These are phyloP conservation scores for Xenopus tropicalis DNA, from an alignment of 2,113 vertebrate genomes.

Conservation along the genomic window DNA sequence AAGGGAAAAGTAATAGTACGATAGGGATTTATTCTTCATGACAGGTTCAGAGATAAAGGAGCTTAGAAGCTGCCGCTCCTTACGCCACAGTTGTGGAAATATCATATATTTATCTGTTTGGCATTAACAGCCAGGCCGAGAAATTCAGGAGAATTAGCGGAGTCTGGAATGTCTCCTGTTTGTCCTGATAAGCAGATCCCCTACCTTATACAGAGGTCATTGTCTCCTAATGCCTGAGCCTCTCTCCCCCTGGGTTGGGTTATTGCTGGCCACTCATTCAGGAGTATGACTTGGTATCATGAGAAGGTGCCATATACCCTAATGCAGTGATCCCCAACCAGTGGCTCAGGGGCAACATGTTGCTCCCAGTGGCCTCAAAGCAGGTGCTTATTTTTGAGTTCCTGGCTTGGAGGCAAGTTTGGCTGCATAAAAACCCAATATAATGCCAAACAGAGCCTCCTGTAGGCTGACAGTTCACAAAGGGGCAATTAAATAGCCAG, in stretches of 20 bases:
- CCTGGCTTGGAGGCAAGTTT: too few species aligned
- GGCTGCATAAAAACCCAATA: too few species aligned
- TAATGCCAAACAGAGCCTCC: too few species aligned
- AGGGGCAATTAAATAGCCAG: too few species aligned
- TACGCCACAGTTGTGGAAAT: constrained; percentile 26
- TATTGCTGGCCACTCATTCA: too few species aligned
- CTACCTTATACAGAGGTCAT: constrained; percentile 26
- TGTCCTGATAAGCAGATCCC: constrained; percentile 34
- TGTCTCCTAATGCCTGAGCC: neutral
- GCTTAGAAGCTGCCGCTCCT: constrained; percentile 5
- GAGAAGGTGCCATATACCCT: too few species aligned
- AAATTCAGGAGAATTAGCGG: constrained; percentile 7
- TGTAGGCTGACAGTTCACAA: too few species aligned
- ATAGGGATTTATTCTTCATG: constrained; percentile 26
- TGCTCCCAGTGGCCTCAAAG: too few species aligned
- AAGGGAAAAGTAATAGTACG: constrained; percentile 14
- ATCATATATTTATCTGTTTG: constrained; percentile 8
- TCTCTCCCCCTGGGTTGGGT: neutral
- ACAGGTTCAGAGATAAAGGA: constrained; percentile 31
- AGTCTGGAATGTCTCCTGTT: constrained; percentile 13
- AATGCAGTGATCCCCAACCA: too few species aligned
- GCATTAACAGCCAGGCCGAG: neutral
- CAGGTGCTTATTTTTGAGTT: too few species aligned
- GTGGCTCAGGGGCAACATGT: too few species aligned
- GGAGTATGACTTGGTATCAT: too few species aligned